Evolutionary conservation across 2,888 invertebrate genomes (phyloP), one percentile per base, ranked within the genome.

Genomic region (Dynastes tityus): DNA sequence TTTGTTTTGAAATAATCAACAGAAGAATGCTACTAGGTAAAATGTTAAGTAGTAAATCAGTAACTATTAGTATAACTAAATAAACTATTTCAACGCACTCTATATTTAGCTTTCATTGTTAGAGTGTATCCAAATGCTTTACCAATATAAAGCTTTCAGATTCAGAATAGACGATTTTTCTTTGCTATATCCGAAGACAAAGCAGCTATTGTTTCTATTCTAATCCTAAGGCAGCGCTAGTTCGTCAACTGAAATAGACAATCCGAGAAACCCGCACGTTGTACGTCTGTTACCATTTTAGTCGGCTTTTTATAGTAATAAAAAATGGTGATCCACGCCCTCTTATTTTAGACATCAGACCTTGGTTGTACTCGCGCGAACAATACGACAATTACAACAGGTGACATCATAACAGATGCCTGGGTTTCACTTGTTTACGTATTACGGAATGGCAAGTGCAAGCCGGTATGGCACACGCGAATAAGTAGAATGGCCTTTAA

Each of bases 341-440:
- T 29, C 51, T 68, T 73, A 73, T 58, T 58, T 73, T 73, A 73
- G 58, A 55, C 32, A 58, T 58, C 22, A 73, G 73, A 58, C 73
- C 73, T 73, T 73, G 73, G 58, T 73, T 51, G 58, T 58, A 11
- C 37, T 13, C 11, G 45, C 45, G 40, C 40, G 58, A 73, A 73
- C 73, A 73, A 73, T 70, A 53, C 40, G 58, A 73, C 73, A 73
- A 58, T 73, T 58, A 73, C 73, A 58, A 55, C 58, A 73, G 55
- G 58, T 73, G 73, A 73, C 73, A 73, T 73, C 73, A 73, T 58
- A 73, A 22, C 73, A 73, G 58, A 58, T 73, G 73, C 58, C 73
- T 73, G 73, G 40, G 22, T 73, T 73, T 73, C 73, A 58, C 73
- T 73, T 58, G 73, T 58, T 51, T 68, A 51, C 51, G 27, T 49